Percentiles rank a stretch among this genome's conserved stretches.
phyloP scores from a whole-genome alignment of 1,140 invertebrate genomes.

The Drosophila mauritiana region DNA sequence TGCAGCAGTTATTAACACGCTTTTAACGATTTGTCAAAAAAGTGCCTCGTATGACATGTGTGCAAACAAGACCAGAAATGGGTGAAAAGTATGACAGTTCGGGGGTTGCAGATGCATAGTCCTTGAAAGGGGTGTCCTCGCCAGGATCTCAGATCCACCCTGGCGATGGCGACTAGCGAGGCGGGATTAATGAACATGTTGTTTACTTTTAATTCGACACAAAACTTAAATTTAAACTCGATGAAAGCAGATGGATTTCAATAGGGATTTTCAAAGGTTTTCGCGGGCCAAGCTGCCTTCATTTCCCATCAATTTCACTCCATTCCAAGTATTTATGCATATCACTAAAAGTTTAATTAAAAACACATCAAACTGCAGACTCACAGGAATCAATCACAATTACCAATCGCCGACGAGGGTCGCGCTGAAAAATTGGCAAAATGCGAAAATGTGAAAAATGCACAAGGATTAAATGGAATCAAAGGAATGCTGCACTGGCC shows the following conservation, averaged over 20 bases:
- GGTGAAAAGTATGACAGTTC: constrained; percentile 17
- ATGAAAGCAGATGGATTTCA: constrained; percentile 5
- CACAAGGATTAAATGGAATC: constrained; percentile 44
- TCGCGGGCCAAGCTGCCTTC: background rate
- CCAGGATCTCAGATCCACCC: constrained; percentile 36
- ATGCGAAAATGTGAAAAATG: constrained; percentile 60
- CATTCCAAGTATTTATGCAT: constrained; percentile 60
- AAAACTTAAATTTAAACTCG: constrained; percentile 58
- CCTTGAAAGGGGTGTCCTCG: constrained; percentile 54
- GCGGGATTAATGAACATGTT: constrained; percentile 52
- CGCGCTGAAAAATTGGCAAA: constrained; percentile 46
- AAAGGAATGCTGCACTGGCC: constrained; percentile 42
- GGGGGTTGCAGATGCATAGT: constrained; percentile 14
- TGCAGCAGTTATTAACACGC: constrained; percentile 71
- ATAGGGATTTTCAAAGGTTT: constrained; percentile 31
- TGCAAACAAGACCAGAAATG: constrained; percentile 68
- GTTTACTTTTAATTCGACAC: constrained; percentile 72
- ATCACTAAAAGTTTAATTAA: constrained; percentile 74
- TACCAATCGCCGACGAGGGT: constrained; percentile 36
- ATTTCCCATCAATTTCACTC: background rate
- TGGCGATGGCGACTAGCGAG: constrained; percentile 10
- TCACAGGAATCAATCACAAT: constrained; percentile 74
- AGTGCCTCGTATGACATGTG: constrained; percentile 73
- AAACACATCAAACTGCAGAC: constrained; percentile 72
- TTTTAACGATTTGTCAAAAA: constrained; percentile 77